Conservation (phyloP, 2,797 vertebrate genomes). For the Pitangus sulphuratus region DNA sequence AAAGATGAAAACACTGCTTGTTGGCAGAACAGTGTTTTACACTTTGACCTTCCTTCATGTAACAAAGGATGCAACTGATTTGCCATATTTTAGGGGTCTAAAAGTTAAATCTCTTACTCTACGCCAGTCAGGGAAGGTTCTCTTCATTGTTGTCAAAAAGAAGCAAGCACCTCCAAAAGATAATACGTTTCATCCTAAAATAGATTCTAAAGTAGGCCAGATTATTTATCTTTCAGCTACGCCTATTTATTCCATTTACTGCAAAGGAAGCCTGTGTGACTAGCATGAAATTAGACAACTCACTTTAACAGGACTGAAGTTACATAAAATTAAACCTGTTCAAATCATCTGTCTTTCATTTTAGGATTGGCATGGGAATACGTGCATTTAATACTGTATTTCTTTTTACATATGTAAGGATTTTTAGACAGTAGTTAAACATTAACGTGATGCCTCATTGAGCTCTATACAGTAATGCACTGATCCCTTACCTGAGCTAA, state of each 20-base stretch:
- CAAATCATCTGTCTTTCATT: background rate
- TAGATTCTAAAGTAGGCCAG: slow-evolving; percentile 62
- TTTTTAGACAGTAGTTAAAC: background rate
- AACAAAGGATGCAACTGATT: background rate
- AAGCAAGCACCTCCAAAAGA: slow-evolving; percentile 33
- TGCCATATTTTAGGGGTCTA: background rate
- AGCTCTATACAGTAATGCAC: background rate
- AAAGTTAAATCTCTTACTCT: slow-evolving; percentile 8
- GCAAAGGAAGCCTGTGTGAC: slow-evolving; percentile 38
- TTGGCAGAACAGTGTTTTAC: background rate
- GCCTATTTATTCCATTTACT: slow-evolving; percentile 53
- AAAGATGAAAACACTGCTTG: background rate
- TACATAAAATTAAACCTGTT: slow-evolving; percentile 21
- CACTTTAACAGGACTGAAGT: background rate
- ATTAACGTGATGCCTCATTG: background rate
- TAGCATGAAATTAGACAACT: slow-evolving; percentile 51
- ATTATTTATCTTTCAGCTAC: slow-evolving; percentile 64
- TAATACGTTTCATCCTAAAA: slow-evolving; percentile 23
- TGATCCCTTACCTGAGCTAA: background rate
- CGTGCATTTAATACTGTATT: background rate
- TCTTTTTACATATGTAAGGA: background rate
- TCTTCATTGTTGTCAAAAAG: background rate
- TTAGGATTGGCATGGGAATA: background rate
- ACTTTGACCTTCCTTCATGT: background rate
- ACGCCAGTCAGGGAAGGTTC: background rate